These are phyloP conservation scores for Corynorhinus townsendii DNA, from an alignment of 2,113 vertebrate species.

Conservation along the genomic window DNA sequence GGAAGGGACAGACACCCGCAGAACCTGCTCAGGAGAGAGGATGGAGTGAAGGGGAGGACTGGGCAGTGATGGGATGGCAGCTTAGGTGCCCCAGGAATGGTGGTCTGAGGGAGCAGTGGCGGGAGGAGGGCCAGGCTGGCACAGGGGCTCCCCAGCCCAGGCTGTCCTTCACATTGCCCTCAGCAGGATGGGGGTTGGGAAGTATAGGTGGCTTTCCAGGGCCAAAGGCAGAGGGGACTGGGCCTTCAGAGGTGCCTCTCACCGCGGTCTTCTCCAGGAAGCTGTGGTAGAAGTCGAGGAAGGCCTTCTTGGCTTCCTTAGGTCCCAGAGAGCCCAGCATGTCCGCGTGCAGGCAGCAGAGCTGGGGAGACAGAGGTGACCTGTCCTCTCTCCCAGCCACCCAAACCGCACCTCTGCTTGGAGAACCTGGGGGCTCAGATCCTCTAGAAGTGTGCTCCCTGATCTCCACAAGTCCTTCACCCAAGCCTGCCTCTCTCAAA, in stretches of 20 bases:
- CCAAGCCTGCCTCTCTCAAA: not conserved
- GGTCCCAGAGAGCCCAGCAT: slow-evolving; percentile 82
- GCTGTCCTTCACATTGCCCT: not conserved
- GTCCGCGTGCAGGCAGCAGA: slow-evolving; percentile 91
- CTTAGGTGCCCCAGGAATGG: not conserved
- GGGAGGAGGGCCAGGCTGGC: not conserved
- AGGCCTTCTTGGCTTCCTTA: slow-evolving; percentile 91
- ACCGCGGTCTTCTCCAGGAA: slow-evolving; percentile 93
- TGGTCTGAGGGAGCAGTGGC: not conserved
- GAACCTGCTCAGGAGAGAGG: slow-evolving; percentile 69
- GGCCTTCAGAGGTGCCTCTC: slow-evolving; percentile 66
- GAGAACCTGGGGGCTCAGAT: no score
- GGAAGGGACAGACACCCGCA: slow-evolving; percentile 74
- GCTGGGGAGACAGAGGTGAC: slow-evolving; percentile 72
- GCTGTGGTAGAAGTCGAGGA: slow-evolving; percentile 89
- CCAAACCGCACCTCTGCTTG: not conserved
- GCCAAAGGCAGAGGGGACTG: not conserved
- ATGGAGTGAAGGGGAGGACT: not conserved
- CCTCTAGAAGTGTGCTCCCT: not conserved
- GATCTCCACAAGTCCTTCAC: fast-evolving
- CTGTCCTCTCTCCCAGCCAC: not conserved
- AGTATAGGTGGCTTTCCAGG: not conserved
- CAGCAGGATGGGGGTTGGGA: not conserved
- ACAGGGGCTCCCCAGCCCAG: not conserved
- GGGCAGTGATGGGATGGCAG: not conserved